Base-by-base conservation (phyloP, 2,797 vertebrate species). In the Sebastes jordani region DNA sequence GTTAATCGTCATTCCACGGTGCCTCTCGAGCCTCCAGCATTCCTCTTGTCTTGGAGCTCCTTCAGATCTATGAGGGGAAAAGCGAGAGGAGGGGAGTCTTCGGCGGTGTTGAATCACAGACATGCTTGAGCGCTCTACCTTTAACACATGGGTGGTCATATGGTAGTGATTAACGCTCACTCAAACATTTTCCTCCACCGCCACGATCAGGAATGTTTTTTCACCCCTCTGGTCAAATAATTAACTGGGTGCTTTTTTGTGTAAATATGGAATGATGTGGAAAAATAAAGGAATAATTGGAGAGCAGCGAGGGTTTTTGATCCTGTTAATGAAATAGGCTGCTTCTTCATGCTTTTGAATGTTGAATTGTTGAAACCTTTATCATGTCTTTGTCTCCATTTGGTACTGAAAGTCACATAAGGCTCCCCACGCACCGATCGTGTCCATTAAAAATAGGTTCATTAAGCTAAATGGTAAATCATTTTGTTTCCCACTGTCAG, bases 111-210 rank as follows among this genome's bases (percentile, higher is more conserved):
- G 91, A 89, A 93, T 94, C 93, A 88, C 92, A 91, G 94, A 92
- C 93, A 94, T 93, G 94, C 92, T 93, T 93, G 90, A 95, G 91
- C 82, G 89, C 93, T 95, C 90, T 94, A 93, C 92, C 93, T 94
- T 93, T 94, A 94, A 93, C 93, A 94, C 93, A 94, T 94, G 93
- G 93, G 92, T 94, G 94, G 94, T 94, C 94, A 95, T 95, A 94
- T 95, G 94, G 93, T 93, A 89, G 94, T 94, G 94, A 95, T 95
- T 95, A 95, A 91, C 86, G 87, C 89, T 91, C 89, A 76, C 88
- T 93, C 92, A 84, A 92, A 93, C 91, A 90, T 93, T 94, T 92
- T 92, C 91, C 91, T 91, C 86, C 86, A 82, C 87, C 69, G 70
- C 86, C 82, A 85, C 67, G 61, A 92, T 92, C 78, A 88, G 88